These are phyloP conservation scores for Tetropium fuscum DNA, from an alignment of 2,888 invertebrate genomes.

Conservation along the genomic window DNA sequence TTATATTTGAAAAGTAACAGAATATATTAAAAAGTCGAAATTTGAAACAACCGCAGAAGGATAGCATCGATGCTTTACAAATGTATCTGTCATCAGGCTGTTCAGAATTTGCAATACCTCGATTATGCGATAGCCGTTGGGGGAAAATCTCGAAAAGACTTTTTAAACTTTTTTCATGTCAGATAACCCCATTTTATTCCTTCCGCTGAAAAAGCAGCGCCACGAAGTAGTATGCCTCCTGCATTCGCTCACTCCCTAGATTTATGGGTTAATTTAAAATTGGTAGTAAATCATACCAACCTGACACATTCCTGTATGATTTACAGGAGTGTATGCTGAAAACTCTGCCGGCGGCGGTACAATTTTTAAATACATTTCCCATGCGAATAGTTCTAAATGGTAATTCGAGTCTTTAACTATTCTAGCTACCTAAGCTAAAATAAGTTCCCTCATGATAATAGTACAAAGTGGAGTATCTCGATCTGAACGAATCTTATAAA, in stretches of 20 bases:
- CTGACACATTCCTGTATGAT: constrained; percentile 20
- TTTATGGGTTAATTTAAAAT: constrained; percentile 29
- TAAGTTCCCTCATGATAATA: no score
- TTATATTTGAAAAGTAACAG: no score
- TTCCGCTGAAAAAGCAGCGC: constrained; percentile 6
- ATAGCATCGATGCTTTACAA: no score
- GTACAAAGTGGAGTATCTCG: no score
- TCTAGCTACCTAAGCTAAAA: no score
- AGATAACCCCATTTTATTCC: constrained; percentile 13
- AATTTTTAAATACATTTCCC: constrained; percentile 9
- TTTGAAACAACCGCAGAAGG: no score
- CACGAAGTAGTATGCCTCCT: constrained; percentile 6
- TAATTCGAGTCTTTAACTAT: no score
- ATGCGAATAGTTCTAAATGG: background rate
- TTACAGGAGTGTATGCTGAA: constrained; percentile 16
- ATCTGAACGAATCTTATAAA: no score
- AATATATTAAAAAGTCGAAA: no score
- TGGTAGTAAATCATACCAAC: constrained; percentile 20
- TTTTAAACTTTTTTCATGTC: constrained; percentile 13
- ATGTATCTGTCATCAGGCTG: no score
- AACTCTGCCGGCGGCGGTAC: constrained; percentile 1
- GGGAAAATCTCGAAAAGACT: constrained; percentile 1
- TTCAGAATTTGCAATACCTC: no score
- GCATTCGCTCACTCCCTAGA: constrained; percentile 19
- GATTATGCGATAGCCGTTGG: no score